Evolutionary conservation across 2,113 vertebrate species (phyloP).

Genomic region (Daboia siamensis): DNA sequence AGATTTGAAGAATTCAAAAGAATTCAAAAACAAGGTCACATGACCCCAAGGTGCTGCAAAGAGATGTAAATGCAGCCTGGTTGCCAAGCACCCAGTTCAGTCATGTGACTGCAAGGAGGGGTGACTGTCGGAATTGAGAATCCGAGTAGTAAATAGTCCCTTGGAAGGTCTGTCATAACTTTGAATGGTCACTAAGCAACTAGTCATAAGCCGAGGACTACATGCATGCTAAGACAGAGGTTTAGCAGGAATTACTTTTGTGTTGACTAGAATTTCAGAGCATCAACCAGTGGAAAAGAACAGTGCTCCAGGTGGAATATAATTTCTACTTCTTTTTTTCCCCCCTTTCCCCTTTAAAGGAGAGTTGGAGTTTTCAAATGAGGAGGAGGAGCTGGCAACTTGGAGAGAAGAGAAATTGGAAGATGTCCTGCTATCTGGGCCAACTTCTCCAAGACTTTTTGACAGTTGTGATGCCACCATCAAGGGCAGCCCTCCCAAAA

Average conservation of each 20-base stretch:
- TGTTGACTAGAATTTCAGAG: neutral
- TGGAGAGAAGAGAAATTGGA: neutral
- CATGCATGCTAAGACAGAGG: neutral
- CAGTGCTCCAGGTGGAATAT: neutral
- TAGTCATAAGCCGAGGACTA: neutral
- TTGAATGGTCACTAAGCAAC: neutral
- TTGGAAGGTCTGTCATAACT: neutral
- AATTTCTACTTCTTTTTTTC: neutral
- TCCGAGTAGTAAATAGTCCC: neutral
- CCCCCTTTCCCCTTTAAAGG: neutral
- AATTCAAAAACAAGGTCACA: neutral
- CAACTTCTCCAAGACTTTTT: no score
- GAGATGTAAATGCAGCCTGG: neutral
- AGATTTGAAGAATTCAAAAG: neutral
- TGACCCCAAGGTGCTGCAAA: neutral
- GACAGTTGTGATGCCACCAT: neutral
- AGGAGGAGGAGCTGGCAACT: neutral
- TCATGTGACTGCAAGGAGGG: neutral
- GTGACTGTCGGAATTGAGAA: neutral
- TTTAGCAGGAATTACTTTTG: neutral
- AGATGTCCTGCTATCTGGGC: rapidly evolving
- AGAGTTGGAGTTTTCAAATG: neutral
- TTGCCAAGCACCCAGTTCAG: neutral
- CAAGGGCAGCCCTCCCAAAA: neutral
- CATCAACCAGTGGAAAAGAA: neutral